A percentile compares a stretch with the other conserved stretches of the same genome.
These are phyloP conservation scores for Equus przewalskii DNA, from an alignment of 2,113 vertebrate species.

Conservation along the genomic window DNA sequence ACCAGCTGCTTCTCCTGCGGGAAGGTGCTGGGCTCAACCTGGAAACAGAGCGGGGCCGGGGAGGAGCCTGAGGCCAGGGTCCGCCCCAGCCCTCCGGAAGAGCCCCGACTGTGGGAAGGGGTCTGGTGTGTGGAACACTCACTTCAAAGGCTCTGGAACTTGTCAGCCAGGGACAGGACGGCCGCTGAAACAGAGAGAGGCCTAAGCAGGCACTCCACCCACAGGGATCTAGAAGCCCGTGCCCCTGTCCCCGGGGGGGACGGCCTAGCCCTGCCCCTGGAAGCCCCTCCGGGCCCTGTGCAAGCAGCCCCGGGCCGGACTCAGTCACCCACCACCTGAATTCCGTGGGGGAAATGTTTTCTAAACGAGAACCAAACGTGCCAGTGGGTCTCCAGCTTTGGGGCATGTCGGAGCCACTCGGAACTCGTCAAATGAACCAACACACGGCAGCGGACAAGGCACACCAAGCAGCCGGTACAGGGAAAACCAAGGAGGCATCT, in stretches of 20 bases:
- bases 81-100: neutral
- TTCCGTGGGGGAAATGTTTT: neutral
- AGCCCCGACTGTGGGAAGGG: neutral
- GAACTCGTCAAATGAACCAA: neutral
- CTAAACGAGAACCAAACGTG: neutral
- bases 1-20: neutral
- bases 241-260: fast-evolving
- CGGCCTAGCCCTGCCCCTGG: neutral
- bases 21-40: neutral
- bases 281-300: neutral
- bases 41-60: neutral
- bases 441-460: neutral
- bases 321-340: neutral
- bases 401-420: neutral
- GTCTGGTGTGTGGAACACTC: neutral
- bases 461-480: neutral
- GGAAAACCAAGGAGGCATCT: neutral
- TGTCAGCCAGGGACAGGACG: neutral
- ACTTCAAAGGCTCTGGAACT: neutral
- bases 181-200: neutral
- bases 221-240: fast-evolving
- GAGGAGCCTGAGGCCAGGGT: neutral
- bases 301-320: neutral
- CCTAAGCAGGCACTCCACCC: neutral
- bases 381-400: neutral